Percentiles rank a stretch among this genome's conserved stretches.
These are phyloP conservation scores for Lipophrys pholis DNA, from an alignment of 2,113 vertebrate species.

Conservation along the genomic window DNA sequence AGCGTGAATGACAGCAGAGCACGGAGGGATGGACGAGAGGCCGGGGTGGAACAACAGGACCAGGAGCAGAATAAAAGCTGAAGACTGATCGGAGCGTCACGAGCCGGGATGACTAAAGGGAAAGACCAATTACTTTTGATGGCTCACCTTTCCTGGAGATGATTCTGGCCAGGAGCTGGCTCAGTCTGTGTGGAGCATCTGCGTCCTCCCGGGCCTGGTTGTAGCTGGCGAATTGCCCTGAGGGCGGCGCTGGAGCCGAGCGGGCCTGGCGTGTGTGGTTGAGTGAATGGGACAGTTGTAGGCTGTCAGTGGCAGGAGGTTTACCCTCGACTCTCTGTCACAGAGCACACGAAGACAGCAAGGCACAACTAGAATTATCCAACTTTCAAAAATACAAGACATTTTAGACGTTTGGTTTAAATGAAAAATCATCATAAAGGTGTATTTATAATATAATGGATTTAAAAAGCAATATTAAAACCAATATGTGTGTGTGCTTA, in stretches of 20 bases:
- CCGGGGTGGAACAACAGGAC: constrained; percentile 25
- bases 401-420: too few species aligned
- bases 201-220: constrained; percentile 52
- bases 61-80: background rate
- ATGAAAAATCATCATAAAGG: too few species aligned
- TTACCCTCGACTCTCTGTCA: constrained; percentile 51
- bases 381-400: too few species aligned
- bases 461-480: too few species aligned
- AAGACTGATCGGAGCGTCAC: constrained; percentile 1
- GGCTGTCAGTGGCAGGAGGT: constrained; percentile 49
- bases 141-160: constrained; percentile 81
- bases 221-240: constrained; percentile 55
- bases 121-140: constrained; percentile 3
- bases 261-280: constrained; percentile 74
- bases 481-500: too few species aligned
- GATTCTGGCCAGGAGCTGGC: constrained; percentile 78
- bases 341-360: background rate
- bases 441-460: too few species aligned
- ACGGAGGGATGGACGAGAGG: constrained; percentile 32
- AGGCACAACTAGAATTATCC: too few species aligned
- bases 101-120: constrained; percentile 1
- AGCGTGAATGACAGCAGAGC: constrained; percentile 51
- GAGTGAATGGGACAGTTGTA: constrained; percentile 22
- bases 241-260: constrained; percentile 64
- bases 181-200: constrained; percentile 66